Evolutionary conservation across 2,888 invertebrate genomes (phyloP).

Genomic region (Conistra vaccinii): DNA sequence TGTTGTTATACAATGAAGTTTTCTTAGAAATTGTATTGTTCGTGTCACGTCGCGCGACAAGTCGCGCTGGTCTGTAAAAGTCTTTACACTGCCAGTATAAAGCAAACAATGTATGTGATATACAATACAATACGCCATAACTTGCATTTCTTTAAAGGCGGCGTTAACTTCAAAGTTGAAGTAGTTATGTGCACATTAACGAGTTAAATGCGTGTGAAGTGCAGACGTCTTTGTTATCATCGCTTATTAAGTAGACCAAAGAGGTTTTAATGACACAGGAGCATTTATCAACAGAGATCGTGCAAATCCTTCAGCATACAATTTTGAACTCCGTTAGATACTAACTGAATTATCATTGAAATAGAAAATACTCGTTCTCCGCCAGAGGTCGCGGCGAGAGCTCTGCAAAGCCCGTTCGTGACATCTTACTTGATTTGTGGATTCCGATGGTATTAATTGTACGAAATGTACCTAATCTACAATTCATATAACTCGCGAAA

Average conservation of each 20-base stretch:
- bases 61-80: too few species aligned
- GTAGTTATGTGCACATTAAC: slow-evolving; percentile 20
- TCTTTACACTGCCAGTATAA: slow-evolving; percentile 2
- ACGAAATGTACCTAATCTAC: slow-evolving; percentile 68
- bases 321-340: slow-evolving; percentile 25
- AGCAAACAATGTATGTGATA: slow-evolving; percentile 36
- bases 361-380: slow-evolving; percentile 25
- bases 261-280: slow-evolving; percentile 20
- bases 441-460: slow-evolving; percentile 73
- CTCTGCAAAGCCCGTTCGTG: slow-evolving; percentile 70
- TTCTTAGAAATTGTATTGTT: too few species aligned
- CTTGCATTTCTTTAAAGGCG: slow-evolving; percentile 24
- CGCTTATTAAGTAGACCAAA: slow-evolving; percentile 1
- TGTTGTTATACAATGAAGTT: too few species aligned
- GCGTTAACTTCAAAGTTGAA: slow-evolving; percentile 23
- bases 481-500: slow-evolving; percentile 57
- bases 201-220: slow-evolving; percentile 11
- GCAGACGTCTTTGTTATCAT: slow-evolving; percentile 5
- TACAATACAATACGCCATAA: slow-evolving; percentile 20
- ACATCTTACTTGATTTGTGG: slow-evolving; percentile 75
- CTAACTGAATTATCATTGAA: slow-evolving; percentile 47
- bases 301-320: slow-evolving; percentile 34
- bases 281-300: slow-evolving; percentile 12
- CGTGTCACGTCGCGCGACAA: too few species aligned
- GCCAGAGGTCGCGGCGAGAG: slow-evolving; percentile 39